A percentile compares a stretch with the other conserved stretches of the same genome.
Conservation (phyloP, 2,797 vertebrate species). For the Setipinna tenuifilis region DNA sequence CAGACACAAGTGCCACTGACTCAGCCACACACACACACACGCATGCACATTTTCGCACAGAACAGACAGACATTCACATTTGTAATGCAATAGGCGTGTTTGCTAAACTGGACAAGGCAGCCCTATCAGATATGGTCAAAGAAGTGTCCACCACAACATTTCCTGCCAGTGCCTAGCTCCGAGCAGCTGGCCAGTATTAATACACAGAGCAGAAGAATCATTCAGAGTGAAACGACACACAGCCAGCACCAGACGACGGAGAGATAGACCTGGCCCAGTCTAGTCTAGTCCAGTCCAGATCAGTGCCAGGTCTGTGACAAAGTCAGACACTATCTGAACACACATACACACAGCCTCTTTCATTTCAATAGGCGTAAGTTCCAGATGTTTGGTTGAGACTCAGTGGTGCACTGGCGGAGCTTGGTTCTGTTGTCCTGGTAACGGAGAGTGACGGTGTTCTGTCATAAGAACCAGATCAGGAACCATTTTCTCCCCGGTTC, state of each 20-base stretch:
- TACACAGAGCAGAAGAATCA: constrained; percentile 4
- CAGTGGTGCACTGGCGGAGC: constrained; percentile 53
- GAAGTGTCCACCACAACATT: not conserved
- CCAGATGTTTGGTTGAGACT: constrained; percentile 14
- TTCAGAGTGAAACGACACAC: not conserved
- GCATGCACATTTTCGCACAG: not conserved
- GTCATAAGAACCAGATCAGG: constrained; percentile 50
- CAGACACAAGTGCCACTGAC: constrained; percentile 41
- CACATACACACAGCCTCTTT: not conserved
- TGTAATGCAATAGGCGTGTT: not conserved
- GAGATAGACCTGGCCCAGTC: not conserved
- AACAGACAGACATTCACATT: constrained; percentile 28
- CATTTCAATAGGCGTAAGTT: not conserved
- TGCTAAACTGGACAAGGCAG: not conserved
- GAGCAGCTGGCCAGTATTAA: not conserved
- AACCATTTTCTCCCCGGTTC: constrained; percentile 50
- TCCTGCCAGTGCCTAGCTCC: not conserved
- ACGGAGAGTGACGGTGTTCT: constrained; percentile 75
- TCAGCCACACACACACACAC: constrained; percentile 24
- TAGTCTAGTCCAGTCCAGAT: not conserved
- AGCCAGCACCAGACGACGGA: not conserved
- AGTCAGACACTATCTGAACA: not conserved
- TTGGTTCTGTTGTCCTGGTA: constrained; percentile 66
- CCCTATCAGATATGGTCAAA: constrained; percentile 19
- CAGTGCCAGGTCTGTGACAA: not conserved